Base-by-base conservation (phyloP, 2,888 invertebrate genomes). In the Aporophyla lueneburgensis region DNA sequence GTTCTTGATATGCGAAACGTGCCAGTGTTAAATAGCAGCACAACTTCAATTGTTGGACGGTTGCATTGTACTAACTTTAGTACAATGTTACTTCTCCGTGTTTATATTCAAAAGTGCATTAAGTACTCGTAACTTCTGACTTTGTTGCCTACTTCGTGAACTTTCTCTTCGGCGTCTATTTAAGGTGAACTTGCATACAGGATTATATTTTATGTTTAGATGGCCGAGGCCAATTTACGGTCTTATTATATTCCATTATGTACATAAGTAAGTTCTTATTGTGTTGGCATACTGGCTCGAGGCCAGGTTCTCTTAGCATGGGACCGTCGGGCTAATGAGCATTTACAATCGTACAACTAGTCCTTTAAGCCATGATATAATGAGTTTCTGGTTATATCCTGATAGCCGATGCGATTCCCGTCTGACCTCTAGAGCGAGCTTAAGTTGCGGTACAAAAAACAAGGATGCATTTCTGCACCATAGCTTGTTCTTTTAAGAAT, bases 51-150 rank as follows among this genome's bases (percentile, higher is more conserved):
- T 79, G 83, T 83, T 49, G 74, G 84, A 80, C 83, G 72, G 67
- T 83, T 86, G 86, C 88, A 88, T 89, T 88, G 87, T 88, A 85
- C 86, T 76, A 89, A 89, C 87, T 91, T 89, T 80, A 86, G 73
- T 86, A 89, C 85, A 90, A 85, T 88, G 91, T 88, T 88, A 89
- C 90, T 88, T 88, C 88, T 86, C 83, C 79, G 86, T 92, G 90
- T 91, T 92, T 92, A 88, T 89, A 89, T 92, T 91, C 91, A 91
- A 89, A 93, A 93, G 91, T 91, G 90, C 90, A 92, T 91, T 91
- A 92, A 91, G 87, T 87, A 89, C 90, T 91, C 89, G 87, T 89
- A 90, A 91, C 91, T 90, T 90, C 73, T 85, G 87, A 90, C 89
- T 91, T 88, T 80, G 89, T 88, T 88, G 83, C 85, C 82, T 85